These are phyloP conservation scores for Cynocephalus volans DNA, from an alignment of 2,113 vertebrate species.

Conservation along the genomic window DNA sequence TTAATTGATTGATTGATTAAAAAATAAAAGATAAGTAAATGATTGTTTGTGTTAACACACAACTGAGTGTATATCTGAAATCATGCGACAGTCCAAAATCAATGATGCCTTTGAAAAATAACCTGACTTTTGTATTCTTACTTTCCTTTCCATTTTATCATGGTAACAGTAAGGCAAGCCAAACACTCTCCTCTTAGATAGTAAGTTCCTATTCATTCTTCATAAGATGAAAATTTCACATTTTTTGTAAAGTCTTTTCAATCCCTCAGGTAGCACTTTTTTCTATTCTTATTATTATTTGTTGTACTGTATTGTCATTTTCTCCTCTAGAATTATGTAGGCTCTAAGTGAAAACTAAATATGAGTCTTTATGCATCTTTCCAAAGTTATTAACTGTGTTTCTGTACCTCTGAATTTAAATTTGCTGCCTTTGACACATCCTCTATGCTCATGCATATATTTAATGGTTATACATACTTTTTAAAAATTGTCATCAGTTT, in stretches of 20 bases:
- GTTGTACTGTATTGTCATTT: background rate
- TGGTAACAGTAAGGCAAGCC: background rate
- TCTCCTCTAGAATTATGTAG: background rate
- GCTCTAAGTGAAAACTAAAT: conserved; percentile 16
- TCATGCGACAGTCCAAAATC: background rate
- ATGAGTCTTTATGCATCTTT: background rate
- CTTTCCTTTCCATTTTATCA: background rate
- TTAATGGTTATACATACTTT: background rate
- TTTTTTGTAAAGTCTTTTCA: background rate
- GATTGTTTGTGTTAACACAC: background rate
- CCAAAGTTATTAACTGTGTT: background rate
- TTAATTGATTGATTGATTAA: no score
- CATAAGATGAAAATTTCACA: background rate
- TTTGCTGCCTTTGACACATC: background rate
- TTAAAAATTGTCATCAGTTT: background rate
- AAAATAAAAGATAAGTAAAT: background rate
- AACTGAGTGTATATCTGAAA: background rate
- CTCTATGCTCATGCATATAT: background rate
- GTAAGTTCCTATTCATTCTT: background rate
- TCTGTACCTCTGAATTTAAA: conserved; percentile 5
- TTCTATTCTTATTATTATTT: background rate
- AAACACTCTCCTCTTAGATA: background rate
- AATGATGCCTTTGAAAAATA: conserved; percentile 28
- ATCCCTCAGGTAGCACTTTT: background rate
- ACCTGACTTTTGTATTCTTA: background rate